Conservation (phyloP, 2,888 invertebrate genomes). For the Amorpha juglandis region DNA sequence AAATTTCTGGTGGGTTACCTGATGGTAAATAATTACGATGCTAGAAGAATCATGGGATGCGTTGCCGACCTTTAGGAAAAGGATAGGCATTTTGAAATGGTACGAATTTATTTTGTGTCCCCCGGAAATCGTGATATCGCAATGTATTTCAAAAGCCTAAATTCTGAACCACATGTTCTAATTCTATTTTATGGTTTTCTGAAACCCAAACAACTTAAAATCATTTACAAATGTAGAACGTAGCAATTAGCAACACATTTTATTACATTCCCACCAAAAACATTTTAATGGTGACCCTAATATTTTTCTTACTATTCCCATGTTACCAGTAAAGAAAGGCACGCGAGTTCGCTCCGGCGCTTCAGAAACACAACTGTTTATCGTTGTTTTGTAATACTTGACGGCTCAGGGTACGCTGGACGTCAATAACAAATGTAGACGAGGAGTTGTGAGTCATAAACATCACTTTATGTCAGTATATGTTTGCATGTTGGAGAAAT, state of each 20-base stretch:
- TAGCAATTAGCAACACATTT: background rate
- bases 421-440: conserved; percentile 2
- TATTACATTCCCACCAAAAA: background rate
- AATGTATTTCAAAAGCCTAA: background rate
- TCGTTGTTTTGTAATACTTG: conserved; percentile 27
- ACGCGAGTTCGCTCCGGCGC: conserved; percentile 9
- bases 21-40: too few species aligned
- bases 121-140: too few species aligned
- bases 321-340: conserved; percentile 12
- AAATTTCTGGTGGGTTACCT: too few species aligned
- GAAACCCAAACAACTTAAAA: background rate
- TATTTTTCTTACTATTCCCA: conserved; percentile 1
- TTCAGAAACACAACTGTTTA: conserved; percentile 22
- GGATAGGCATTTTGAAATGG: too few species aligned
- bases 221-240: background rate
- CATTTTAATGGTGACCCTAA: conserved; percentile 20
- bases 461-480: background rate
- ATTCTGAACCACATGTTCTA: background rate
- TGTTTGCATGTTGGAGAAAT: too few species aligned
- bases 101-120: too few species aligned
- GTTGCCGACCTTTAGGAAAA: too few species aligned
- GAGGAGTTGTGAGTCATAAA: background rate
- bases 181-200: background rate
- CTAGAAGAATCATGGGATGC: too few species aligned
- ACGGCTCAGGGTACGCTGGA: conserved; percentile 23